Evolutionary conservation across 1,140 invertebrate genomes (phyloP), one percentile per base, ranked within the genome.

Genomic region (Aphaenogaster ashmeadi): DNA sequence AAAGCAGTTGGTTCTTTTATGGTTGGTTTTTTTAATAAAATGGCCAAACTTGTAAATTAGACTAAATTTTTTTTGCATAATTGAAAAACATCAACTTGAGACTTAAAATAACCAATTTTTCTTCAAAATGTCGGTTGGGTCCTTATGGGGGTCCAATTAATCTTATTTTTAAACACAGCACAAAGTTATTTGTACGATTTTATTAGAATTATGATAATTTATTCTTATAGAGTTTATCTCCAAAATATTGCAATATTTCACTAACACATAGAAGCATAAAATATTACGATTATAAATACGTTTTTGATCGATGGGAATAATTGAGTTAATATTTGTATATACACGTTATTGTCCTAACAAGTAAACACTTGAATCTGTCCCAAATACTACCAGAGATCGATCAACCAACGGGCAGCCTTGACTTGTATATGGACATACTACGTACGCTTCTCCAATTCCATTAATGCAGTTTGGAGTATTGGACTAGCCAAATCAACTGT

Each of bases 401-500:
- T 84, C 69, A 81, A 13, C 15, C 78, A 69, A 69, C 47, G n/a
- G 64, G 7, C 54, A 83, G 44, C 13, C 41, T 84, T 62, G 74
- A 66, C n/a, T 13, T 21, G 60, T 21, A 79, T 64, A 58, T 86
- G 58, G 60, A 54, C 74, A 86, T 75, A 21, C 67, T 75, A 41
- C 13, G 33, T 78, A 88, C 74, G 75, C 69, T 74, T 69, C 54
- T 67, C 67, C 77, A 72, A 87, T 90, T 72, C 77, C 84, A 74
- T 87, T 90, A 90, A 90, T 87, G 75, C 71, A 50, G 54, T 47
- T 62, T 77, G 83, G 88, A 89, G 71, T 89, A 86, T 90, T 87
- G 84, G 72, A 87, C 77, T 74, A 89, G 77, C 71, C 86, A 86
- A 90, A 90, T 90, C 88, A 90, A 90, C 88, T 83, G 36, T 75